Conservation (phyloP, 2,888 invertebrate genomes). For the Calameuta filiformis region DNA sequence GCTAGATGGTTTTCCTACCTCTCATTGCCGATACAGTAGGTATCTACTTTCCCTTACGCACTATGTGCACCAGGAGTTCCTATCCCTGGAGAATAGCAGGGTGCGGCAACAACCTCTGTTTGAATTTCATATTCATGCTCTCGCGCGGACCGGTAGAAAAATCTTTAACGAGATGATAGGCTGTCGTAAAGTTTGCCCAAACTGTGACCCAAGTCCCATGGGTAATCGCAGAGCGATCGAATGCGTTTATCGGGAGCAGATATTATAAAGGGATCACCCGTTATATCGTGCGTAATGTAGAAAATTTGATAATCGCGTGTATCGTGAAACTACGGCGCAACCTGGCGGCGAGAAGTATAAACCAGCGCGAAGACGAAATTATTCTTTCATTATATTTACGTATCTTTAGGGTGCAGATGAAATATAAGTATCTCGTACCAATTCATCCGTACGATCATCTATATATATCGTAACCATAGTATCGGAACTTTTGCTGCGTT, state of each 20-base stretch:
- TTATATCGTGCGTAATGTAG: not conserved
- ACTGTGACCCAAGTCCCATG: not conserved
- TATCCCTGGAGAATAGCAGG: not conserved
- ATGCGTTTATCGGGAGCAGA: not conserved
- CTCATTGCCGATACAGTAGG: not conserved
- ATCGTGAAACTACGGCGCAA: not conserved
- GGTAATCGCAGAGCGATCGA: not conserved
- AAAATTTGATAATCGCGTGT: not conserved
- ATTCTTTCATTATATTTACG: too few relatives aligned
- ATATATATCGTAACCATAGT: not conserved
- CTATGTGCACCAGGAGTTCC: not conserved
- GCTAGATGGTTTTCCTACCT: not conserved
- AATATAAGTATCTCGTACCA: not conserved
- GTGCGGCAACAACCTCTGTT: not conserved
- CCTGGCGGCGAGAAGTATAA: not conserved
- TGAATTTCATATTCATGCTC: not conserved
- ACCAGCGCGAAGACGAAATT: too few relatives aligned
- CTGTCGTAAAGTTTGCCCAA: not conserved
- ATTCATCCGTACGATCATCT: not conserved
- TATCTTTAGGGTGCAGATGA: not conserved
- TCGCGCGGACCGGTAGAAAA: not conserved
- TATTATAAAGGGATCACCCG: not conserved
- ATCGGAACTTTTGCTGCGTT: constrained; percentile 45
- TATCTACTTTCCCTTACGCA: not conserved
- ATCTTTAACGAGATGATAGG: not conserved